phyloP scores from a whole-genome alignment of 2,888 invertebrate genomes.

The Lasiommata megera region DNA sequence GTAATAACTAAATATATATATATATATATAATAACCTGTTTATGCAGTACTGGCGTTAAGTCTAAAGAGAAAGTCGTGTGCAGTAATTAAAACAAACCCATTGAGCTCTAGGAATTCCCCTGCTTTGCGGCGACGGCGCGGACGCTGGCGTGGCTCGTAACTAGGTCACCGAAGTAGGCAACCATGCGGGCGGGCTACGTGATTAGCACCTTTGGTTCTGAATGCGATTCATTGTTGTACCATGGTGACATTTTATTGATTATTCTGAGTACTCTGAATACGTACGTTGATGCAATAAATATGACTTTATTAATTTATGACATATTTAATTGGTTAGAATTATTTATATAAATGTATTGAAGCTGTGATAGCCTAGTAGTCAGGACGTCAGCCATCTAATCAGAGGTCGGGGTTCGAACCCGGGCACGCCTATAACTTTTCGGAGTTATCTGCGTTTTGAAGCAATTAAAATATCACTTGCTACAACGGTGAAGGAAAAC shows the following conservation, averaged over 20 bases:
- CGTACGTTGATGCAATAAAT: no score
- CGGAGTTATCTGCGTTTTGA: no score
- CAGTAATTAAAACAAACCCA: slow-evolving; percentile 33
- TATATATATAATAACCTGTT: neutral
- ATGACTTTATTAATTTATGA: no score
- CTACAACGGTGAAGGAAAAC: no score
- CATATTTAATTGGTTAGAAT: no score
- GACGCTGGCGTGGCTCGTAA: slow-evolving; percentile 42
- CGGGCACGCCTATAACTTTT: no score
- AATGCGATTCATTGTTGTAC: slow-evolving; percentile 14
- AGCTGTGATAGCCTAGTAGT: no score
- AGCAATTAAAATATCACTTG: no score
- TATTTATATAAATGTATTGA: no score
- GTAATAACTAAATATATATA: neutral
- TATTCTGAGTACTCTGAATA: neutral
- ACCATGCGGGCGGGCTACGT: slow-evolving; percentile 17
- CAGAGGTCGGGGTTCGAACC: no score
- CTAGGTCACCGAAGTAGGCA: slow-evolving; percentile 40
- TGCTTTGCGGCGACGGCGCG: slow-evolving; percentile 36
- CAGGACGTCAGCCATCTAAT: no score
- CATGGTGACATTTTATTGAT: neutral
- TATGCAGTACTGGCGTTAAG: slow-evolving; percentile 11
- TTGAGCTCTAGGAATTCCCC: slow-evolving; percentile 36
- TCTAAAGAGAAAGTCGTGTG: slow-evolving; percentile 20
- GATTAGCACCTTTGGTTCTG: slow-evolving; percentile 27